Evolutionary conservation across 2,888 invertebrate genomes (phyloP).

Genomic region (Drosophila nigricruria): DNA sequence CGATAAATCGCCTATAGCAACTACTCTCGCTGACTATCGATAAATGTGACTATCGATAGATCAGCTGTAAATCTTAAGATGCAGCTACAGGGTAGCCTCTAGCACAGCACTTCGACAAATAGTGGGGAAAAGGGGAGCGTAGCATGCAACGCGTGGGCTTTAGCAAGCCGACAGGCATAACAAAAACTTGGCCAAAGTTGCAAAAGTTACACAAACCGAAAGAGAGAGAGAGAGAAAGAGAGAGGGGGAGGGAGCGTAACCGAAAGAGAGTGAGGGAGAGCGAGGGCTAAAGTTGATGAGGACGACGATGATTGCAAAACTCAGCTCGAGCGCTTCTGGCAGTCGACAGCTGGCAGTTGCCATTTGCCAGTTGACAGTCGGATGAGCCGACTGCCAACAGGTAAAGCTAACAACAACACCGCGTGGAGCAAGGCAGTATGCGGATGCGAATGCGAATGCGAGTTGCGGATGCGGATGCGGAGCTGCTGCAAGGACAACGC

Average conservation of each 20-base stretch:
- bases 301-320: conserved; percentile 67
- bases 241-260: neutral
- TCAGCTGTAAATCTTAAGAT: too few species aligned
- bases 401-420: conserved; percentile 55
- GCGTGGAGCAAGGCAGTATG: conserved; percentile 9
- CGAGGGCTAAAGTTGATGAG: conserved; percentile 49
- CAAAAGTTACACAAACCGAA: conserved; percentile 58
- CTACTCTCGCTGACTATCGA: neutral
- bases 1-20: neutral
- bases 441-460: neutral
- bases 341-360: conserved; percentile 42
- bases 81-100: neutral
- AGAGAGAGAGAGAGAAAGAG: conserved; percentile 3
- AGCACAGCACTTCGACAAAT: neutral
- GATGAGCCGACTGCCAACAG: conserved; percentile 47
- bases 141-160: conserved; percentile 4
- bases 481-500: conserved; percentile 59
- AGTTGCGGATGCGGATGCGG: conserved; percentile 7
- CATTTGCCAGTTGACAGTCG: conserved; percentile 50
- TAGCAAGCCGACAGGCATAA: conserved; percentile 56
- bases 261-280: neutral
- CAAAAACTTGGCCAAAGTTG: conserved; percentile 70
- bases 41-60: neutral
- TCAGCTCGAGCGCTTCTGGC: conserved; percentile 38
- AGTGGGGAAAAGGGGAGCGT: neutral